These are phyloP conservation scores for Otus sunia DNA, from an alignment of 2,113 vertebrate species.

Conservation along the genomic window DNA sequence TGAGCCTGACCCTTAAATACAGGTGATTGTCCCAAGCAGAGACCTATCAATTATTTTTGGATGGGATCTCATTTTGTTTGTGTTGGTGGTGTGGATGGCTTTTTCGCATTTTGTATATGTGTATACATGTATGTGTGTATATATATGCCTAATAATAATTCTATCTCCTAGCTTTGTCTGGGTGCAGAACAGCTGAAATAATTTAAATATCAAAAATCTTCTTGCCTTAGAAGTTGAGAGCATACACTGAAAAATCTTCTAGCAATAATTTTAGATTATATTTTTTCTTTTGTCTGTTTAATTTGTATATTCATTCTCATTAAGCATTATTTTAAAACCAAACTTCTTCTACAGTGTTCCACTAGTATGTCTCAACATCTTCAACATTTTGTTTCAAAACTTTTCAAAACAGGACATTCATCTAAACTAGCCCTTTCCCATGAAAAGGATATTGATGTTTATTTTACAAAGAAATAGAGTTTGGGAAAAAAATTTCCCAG, in stretches of 20 bases:
- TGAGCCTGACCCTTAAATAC: background rate
- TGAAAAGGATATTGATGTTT: background rate
- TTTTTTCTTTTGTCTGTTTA: background rate
- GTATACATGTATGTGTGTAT: background rate
- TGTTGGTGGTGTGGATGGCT: background rate
- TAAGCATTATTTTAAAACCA: background rate
- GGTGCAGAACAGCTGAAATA: background rate
- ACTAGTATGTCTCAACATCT: background rate
- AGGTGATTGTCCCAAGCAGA: background rate
- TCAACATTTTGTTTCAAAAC: background rate
- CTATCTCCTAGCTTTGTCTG: background rate
- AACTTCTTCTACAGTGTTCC: background rate
- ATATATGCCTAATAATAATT: background rate
- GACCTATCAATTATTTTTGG: background rate
- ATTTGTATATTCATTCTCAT: background rate
- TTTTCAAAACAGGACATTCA: background rate
- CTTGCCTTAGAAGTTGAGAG: background rate
- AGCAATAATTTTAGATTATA: background rate
- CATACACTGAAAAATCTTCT: background rate
- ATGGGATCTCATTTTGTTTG: background rate
- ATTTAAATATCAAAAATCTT: background rate
- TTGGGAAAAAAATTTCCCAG: fast-evolving
- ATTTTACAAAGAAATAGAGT: background rate
- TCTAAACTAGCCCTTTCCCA: background rate
- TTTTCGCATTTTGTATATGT: background rate